phyloP scores from a whole-genome alignment of 2,888 invertebrate species.

The Ophion ventricosus region DNA sequence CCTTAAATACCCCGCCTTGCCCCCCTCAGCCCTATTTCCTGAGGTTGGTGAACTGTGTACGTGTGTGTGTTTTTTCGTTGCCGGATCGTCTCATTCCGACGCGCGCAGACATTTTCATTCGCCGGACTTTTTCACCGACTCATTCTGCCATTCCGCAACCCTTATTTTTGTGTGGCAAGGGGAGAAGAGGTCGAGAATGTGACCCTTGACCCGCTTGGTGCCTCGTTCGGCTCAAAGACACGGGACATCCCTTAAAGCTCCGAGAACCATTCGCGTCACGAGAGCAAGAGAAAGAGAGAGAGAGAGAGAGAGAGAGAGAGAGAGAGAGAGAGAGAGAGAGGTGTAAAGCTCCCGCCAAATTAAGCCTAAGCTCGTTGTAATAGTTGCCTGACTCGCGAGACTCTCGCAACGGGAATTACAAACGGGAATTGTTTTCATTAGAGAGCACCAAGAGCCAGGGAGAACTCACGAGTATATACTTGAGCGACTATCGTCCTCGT shows the following conservation, averaged over 20 bases:
- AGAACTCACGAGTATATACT: constrained; percentile 41
- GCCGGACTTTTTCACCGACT: constrained; percentile 42
- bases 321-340: constrained; percentile 22
- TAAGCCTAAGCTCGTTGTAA: constrained; percentile 47
- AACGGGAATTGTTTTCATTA: constrained; percentile 81
- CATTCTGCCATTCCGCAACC: constrained; percentile 45
- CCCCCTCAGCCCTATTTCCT: no score
- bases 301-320: not conserved
- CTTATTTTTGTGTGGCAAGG: constrained; percentile 21
- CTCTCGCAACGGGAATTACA: constrained; percentile 74
- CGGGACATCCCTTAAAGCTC: constrained; percentile 44
- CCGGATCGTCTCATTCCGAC: constrained; percentile 33
- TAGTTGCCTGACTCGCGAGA: constrained; percentile 39
- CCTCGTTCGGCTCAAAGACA: constrained; percentile 51
- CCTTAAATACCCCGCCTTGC: no score
- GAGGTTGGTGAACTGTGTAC: constrained; percentile 18
- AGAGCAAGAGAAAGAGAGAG: not conserved
- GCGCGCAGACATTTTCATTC: constrained; percentile 35
- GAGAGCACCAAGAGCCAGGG: constrained; percentile 49
- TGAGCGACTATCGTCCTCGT: constrained; percentile 50
- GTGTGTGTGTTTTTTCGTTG: not conserved
- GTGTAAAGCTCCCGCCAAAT: constrained; percentile 58
- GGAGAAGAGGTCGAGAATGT: constrained; percentile 34
- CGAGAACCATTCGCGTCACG: constrained; percentile 38
- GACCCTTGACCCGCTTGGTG: constrained; percentile 57